Evolutionary conservation across 2,797 vertebrate genomes (phyloP).

Genomic region (Cyclopterus lumpus): DNA sequence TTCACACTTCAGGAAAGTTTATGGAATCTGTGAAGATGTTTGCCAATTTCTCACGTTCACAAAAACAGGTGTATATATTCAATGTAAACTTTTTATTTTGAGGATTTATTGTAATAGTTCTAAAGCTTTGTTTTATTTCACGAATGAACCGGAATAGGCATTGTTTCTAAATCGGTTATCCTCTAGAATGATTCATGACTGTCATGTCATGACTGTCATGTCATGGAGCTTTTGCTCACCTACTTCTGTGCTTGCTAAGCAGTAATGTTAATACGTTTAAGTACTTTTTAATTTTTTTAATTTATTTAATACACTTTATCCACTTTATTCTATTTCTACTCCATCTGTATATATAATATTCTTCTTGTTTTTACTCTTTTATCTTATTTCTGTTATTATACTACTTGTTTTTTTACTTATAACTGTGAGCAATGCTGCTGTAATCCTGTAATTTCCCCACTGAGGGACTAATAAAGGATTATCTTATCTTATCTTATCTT

Average conservation of each 20-base stretch:
- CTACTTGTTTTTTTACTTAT: no score
- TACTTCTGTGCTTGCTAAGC: conserved; percentile 10
- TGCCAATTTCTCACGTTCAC: background rate
- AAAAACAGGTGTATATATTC: background rate
- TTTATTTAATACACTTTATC: no score
- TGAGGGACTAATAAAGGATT: no score
- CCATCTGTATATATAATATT: no score
- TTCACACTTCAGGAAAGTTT: conserved; percentile 6
- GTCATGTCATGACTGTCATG: conserved; percentile 19
- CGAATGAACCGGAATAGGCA: conserved; percentile 6
- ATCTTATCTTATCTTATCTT: no score
- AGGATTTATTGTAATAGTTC: background rate
- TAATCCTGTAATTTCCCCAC: no score
- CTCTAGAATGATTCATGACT: conserved; percentile 1
- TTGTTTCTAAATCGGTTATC: conserved; percentile 1
- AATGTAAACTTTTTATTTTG: background rate
- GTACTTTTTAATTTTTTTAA: no score
- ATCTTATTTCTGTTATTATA: no score
- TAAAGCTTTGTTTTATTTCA: conserved; percentile 2
- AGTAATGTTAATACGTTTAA: no score
- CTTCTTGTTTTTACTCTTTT: no score
- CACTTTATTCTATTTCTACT: no score
- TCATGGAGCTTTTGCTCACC: conserved; percentile 18
- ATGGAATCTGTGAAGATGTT: conserved; percentile 4
- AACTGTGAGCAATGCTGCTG: no score